Conservation (phyloP, 35 echinoderm and acorn worm genomes). For the Apostichopus japonicus region DNA sequence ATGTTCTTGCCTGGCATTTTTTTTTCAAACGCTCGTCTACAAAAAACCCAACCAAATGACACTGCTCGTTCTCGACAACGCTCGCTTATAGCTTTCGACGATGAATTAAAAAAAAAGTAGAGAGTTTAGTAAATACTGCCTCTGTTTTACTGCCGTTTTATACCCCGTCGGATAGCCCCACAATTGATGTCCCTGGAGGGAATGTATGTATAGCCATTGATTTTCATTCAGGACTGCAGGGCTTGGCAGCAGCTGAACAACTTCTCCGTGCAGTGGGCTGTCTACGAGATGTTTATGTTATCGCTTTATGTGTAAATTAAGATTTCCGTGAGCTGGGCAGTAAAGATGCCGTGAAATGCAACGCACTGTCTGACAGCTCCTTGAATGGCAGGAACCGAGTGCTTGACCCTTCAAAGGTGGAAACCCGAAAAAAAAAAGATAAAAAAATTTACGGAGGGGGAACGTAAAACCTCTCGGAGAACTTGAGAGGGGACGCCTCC, state of each 20-base stretch:
- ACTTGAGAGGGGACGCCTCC: too few relatives aligned
- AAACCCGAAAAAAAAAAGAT: background rate
- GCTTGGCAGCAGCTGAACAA: conserved; percentile 44
- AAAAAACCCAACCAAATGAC: too few relatives aligned
- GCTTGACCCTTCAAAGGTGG: conserved; percentile 9
- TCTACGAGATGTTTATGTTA: conserved; percentile 47
- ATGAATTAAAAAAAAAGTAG: background rate
- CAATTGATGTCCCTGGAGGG: conserved; percentile 44
- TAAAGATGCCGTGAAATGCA: background rate
- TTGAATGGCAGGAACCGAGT: conserved; percentile 12
- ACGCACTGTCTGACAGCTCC: conserved; percentile 12
- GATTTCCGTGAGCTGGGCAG: conserved; percentile 24
- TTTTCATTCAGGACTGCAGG: conserved; percentile 46
- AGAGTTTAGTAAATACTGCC: background rate
- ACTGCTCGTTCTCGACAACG: too few relatives aligned
- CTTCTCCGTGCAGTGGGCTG: conserved; percentile 21
- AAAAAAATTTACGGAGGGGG: too few relatives aligned
- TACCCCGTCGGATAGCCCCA: conserved; percentile 30
- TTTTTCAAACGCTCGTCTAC: background rate
- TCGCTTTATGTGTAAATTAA: conserved; percentile 53
- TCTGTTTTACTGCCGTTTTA: background rate
- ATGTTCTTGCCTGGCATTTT: background rate
- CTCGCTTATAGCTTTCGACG: background rate
- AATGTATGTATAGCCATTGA: conserved; percentile 45
- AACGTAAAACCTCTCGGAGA: too few relatives aligned